phyloP scores from a whole-genome alignment of 2,113 vertebrate species.

The Callaeas wilsoni region DNA sequence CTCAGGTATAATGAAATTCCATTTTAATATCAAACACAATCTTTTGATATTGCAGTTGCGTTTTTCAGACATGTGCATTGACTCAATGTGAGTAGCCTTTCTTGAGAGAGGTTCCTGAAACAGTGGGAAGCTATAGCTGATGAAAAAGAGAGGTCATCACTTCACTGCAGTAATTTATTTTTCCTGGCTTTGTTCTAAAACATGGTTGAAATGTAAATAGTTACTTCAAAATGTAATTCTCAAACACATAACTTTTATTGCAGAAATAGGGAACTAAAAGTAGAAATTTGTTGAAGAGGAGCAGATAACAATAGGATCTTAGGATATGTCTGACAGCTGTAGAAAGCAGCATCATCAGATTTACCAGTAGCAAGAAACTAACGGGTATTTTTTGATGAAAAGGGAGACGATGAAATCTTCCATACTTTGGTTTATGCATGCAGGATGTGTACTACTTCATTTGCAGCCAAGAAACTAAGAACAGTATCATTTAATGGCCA shows the following conservation, averaged over 20 bases:
- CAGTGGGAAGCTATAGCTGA: not conserved
- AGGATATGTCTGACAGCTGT: not conserved
- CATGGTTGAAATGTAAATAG: not conserved
- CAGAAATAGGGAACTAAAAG: not conserved
- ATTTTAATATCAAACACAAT: not conserved
- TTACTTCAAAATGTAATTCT: not conserved
- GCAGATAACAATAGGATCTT: not conserved
- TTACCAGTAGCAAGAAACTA: not conserved
- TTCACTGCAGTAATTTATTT: not conserved
- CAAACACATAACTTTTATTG: not conserved
- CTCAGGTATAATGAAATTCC: not conserved
- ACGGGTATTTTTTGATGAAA: not conserved
- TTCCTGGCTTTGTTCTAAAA: not conserved
- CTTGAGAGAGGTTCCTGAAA: not conserved
- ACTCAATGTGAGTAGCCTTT: not conserved
- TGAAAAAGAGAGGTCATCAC: not conserved
- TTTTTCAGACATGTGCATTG: not conserved
- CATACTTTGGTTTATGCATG: not conserved
- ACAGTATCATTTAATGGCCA: not conserved
- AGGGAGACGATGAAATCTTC: not conserved
- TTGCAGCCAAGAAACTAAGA: not conserved
- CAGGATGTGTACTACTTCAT: not conserved
- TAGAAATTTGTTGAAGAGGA: not conserved
- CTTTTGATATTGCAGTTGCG: not conserved
- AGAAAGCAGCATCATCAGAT: not conserved